These are phyloP conservation scores for Polydrusus pterygomalis DNA, from an alignment of 2,888 invertebrate genomes.

Conservation along the genomic window DNA sequence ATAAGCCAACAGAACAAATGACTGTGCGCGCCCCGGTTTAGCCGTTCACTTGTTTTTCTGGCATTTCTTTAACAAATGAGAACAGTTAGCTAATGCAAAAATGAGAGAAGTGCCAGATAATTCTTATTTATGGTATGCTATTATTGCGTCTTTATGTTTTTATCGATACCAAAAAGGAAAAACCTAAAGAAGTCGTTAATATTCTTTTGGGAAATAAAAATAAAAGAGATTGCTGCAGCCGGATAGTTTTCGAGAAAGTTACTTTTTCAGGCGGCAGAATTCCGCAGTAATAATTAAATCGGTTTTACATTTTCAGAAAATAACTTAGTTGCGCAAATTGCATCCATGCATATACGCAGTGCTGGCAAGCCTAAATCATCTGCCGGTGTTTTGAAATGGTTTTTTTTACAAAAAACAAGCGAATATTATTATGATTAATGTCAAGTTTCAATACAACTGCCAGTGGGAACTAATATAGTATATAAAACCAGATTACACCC, in stretches of 20 bases:
- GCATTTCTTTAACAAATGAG: conserved; percentile 52
- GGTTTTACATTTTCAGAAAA: conserved; percentile 30
- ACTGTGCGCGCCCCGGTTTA: conserved; percentile 46
- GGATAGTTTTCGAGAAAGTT: conserved; percentile 37
- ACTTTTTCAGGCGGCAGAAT: conserved; percentile 8
- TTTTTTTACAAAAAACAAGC: too few relatives aligned
- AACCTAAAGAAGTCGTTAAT: conserved; percentile 45
- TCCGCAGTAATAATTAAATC: conserved; percentile 36
- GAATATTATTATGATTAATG: too few relatives aligned
- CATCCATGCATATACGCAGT: too few relatives aligned
- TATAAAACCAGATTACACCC: too few relatives aligned
- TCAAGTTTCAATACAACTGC: too few relatives aligned
- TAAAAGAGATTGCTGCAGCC: conserved; percentile 26
- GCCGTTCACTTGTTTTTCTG: conserved; percentile 55
- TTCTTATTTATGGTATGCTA: conserved; percentile 51
- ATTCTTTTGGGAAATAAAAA: conserved; percentile 41
- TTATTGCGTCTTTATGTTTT: conserved; percentile 57
- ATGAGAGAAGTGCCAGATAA: conserved; percentile 54
- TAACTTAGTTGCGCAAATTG: too few relatives aligned
- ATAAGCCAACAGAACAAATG: conserved; percentile 55
- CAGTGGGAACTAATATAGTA: too few relatives aligned
- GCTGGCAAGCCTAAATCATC: too few relatives aligned
- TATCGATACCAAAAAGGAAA: conserved; percentile 48
- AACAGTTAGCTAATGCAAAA: conserved; percentile 56
- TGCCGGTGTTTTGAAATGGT: too few relatives aligned